Conservation (phyloP, 2,797 vertebrate genomes). For the Halcyon smyrnensis region DNA sequence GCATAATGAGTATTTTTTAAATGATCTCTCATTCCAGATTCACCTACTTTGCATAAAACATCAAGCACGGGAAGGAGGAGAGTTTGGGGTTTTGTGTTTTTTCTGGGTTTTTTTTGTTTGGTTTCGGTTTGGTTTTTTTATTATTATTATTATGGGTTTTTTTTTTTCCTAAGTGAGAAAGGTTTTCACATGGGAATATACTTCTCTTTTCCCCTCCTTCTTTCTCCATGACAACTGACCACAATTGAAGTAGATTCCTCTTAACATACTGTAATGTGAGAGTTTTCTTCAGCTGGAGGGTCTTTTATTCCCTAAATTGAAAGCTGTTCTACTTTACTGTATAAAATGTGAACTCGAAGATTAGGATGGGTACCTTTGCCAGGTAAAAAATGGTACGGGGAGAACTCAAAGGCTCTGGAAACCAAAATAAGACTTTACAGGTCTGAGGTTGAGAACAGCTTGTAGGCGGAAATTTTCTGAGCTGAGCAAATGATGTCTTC, state of each 20-base stretch:
- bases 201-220: not conserved
- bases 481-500: not conserved
- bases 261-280: constrained; percentile 83
- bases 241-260: constrained; percentile 82
- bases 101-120: too few species aligned
- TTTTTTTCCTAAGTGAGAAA: constrained; percentile 29
- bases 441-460: not conserved
- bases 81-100: not conserved
- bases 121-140: too few species aligned
- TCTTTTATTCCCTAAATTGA: constrained; percentile 82
- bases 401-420: not conserved
- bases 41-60: constrained; percentile 79
- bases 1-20: constrained; percentile 82
- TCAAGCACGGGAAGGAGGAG: constrained; percentile 20
- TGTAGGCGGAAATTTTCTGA: not conserved
- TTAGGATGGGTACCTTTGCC: constrained; percentile 19
- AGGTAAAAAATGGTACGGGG: constrained; percentile 31
- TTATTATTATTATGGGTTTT: too few species aligned
- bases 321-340: constrained; percentile 74
- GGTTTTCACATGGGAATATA: constrained; percentile 78
- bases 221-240: constrained; percentile 81
- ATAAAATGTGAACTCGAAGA: constrained; percentile 26
- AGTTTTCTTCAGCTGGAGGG: constrained; percentile 84
- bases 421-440: not conserved
- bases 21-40: constrained; percentile 78